A percentile compares a stretch with the other conserved stretches of the same genome.
Conservation (phyloP, 2,113 vertebrate species). For the Todiramphus chloris region DNA sequence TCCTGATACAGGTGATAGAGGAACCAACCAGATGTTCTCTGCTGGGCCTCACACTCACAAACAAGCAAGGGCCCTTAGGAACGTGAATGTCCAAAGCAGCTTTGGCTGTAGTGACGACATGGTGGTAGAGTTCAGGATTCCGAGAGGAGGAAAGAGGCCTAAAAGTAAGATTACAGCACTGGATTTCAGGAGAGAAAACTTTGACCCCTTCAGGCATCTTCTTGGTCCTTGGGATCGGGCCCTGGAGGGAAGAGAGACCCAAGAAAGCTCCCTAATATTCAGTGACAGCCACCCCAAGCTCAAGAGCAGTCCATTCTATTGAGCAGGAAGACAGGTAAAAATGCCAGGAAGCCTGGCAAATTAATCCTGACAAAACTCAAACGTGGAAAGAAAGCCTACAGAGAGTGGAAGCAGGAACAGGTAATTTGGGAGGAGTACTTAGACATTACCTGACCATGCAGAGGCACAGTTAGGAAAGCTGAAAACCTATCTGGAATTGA, state of each 20-base stretch:
- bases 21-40: neutral
- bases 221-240: neutral
- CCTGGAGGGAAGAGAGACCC: neutral
- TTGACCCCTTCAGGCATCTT: neutral
- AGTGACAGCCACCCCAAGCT: rapidly evolving
- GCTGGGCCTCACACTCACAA: neutral
- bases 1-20: neutral
- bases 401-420: neutral
- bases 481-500: neutral
- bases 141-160: neutral
- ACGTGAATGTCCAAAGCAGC: neutral
- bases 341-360: neutral
- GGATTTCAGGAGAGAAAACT: neutral
- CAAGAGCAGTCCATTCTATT: neutral
- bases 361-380: neutral
- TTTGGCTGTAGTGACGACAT: neutral
- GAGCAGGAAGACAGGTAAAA: neutral
- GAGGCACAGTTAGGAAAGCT: neutral
- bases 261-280: neutral
- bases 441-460: neutral
- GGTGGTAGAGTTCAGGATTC: neutral
- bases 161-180: neutral
- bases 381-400: neutral
- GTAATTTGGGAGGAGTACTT: neutral
- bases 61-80: neutral